phyloP scores from a whole-genome alignment of 2,888 invertebrate species.

The Cistogaster globosa region DNA sequence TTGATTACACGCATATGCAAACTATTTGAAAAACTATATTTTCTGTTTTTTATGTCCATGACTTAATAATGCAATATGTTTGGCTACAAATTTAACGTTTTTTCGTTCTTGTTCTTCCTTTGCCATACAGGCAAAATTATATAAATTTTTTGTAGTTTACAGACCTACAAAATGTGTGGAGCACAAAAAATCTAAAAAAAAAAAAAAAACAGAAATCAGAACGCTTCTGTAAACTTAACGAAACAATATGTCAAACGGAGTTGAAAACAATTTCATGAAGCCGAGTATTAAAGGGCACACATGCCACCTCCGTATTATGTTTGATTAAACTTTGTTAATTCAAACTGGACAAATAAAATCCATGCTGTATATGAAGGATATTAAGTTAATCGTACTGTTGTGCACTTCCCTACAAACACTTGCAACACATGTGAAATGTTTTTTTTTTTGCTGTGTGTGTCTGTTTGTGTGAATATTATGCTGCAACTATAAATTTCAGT shows the following conservation, averaged over 20 bases:
- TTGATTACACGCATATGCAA: constrained; percentile 1
- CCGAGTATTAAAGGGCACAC: constrained; percentile 27
- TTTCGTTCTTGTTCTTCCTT: constrained; percentile 1
- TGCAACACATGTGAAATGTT: constrained; percentile 29
- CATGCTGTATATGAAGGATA: constrained; percentile 49
- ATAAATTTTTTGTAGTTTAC: constrained; percentile 31
- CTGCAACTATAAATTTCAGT: constrained; percentile 43
- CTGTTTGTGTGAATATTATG: background rate
- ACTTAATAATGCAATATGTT: constrained; percentile 45
- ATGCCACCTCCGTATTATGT: constrained; percentile 31
- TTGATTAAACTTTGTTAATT: constrained; percentile 19
- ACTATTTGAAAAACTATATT: constrained; percentile 3
- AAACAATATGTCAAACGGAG: constrained; percentile 35
- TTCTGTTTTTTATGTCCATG: constrained; percentile 27
- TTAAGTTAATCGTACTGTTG: constrained; percentile 51
- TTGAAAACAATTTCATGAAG: constrained; percentile 25
- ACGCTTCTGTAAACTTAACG: constrained; percentile 45
- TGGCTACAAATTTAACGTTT: constrained; percentile 14
- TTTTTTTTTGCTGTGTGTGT: constrained; percentile 9
- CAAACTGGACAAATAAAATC: constrained; percentile 43
- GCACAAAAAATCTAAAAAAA: too few species aligned
- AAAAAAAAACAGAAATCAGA: background rate
- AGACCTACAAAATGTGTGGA: background rate
- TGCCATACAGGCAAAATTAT: constrained; percentile 23
- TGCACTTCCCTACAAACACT: constrained; percentile 13